A percentile compares a stretch with the other conserved stretches of the same genome.
These are phyloP conservation scores for Scylla paramamosain DNA, from an alignment of 1,140 invertebrate genomes.

Conservation along the genomic window DNA sequence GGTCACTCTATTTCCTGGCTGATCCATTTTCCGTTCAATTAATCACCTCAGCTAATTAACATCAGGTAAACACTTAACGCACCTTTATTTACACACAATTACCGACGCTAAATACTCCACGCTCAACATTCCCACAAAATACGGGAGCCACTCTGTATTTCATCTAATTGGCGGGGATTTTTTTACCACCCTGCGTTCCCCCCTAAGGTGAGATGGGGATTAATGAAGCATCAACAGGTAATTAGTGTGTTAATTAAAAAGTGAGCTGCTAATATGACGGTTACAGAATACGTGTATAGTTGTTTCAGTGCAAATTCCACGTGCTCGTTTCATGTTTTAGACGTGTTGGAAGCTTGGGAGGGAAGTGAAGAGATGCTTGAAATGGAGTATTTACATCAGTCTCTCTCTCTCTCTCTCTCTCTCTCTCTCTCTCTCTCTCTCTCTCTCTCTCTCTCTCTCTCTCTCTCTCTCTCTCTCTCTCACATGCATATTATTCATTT, in stretches of 20 bases:
- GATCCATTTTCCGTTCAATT: not conserved
- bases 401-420: too few relatives aligned
- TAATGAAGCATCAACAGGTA: slow-evolving; percentile 4
- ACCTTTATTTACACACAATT: not conserved
- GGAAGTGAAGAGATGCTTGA: too few relatives aligned
- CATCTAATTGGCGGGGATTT: not conserved
- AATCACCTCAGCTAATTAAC: not conserved
- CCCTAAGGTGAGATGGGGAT: not conserved
- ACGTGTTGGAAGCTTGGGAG: too few relatives aligned
- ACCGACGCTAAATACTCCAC: not conserved
- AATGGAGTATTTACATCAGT: too few relatives aligned
- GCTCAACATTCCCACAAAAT: not conserved
- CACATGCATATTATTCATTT: too few relatives aligned
- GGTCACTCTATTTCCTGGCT: too few relatives aligned
- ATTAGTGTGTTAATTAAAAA: not conserved
- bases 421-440: too few relatives aligned
- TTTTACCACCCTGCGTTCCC: not conserved
- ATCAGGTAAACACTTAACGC: not conserved
- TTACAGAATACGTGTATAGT: too few relatives aligned
- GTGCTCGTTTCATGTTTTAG: too few relatives aligned
- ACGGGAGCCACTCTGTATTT: not conserved
- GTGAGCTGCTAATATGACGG: not conserved
- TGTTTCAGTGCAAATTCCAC: too few relatives aligned
- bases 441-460: too few relatives aligned
- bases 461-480: slow-evolving; percentile 8